Conservation (phyloP, 1,140 invertebrate genomes). For the Trigoniulus corallinus region DNA sequence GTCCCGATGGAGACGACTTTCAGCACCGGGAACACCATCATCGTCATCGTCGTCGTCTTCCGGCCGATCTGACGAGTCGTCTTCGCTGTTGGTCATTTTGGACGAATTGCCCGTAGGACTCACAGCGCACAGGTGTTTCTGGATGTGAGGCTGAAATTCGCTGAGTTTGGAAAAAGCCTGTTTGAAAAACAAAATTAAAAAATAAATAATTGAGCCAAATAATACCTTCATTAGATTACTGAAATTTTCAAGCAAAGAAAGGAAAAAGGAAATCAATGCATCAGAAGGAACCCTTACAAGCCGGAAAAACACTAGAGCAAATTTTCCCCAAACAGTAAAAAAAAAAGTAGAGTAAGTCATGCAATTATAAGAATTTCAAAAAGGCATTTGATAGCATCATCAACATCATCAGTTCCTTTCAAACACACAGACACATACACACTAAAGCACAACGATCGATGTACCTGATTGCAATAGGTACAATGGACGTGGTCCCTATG, state of each 20-base stretch:
- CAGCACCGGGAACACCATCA: not conserved
- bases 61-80: not conserved
- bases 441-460: conserved; percentile 3
- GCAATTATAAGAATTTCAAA: no score
- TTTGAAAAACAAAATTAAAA: conserved; percentile 8
- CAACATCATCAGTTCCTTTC: not conserved
- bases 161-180: conserved; percentile 49
- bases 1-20: no score
- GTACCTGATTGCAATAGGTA: conserved; percentile 63
- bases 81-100: conserved; percentile 1
- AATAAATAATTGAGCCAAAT: not conserved
- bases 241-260: not conserved
- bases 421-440: not conserved
- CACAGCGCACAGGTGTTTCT: conserved; percentile 35
- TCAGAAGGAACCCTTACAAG: not conserved
- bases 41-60: conserved; percentile 1
- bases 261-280: not conserved
- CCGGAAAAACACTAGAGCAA: no score
- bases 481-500: conserved; percentile 70
- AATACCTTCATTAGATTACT: not conserved
- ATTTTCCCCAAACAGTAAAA: no score
- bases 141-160: conserved; percentile 45
- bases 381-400: not conserved
- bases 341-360: no score
- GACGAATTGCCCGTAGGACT: not conserved